Evolutionary conservation across 2,797 vertebrate species (phyloP), one percentile per base, ranked within the genome.

Genomic region (Leptatherina wallacei): DNA sequence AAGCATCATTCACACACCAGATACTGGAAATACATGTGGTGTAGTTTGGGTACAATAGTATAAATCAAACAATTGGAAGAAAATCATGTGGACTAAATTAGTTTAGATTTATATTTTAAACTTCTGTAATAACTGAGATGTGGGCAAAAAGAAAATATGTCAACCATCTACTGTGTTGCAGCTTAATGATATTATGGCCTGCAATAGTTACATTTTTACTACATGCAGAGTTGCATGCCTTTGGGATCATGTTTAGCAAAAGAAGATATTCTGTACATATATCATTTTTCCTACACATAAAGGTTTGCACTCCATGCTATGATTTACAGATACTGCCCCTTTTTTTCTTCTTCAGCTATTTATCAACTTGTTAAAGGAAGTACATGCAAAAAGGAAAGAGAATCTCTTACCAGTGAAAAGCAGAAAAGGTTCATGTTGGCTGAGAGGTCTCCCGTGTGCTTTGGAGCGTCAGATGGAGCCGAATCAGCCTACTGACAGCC

Each of bases 341-440:
- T 16, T 70, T n/a, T 42, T n/a, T 42, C 52, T 27, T 36, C 33
- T n/a, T 40, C 32, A 36, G 2, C 0, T 13, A 20, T 30, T 35
- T 27, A 56, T 51, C 52, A 66, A 27, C 16, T 14, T 8, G 13
- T 12, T 20, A 6, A 9, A 32, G 16, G 29, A 30, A 7, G 3
- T 7, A 61, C 3, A 42, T 12, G 49, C 1, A 79, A 2, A 54
- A 71, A 68, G 27, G 6, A 71, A 77, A 60, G 27, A 30, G 6
- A 36, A 13, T 71, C 8, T 71, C 96, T 96, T 95, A 99, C 97
- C 97, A 98, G 90, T 10, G 98, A 98, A 88, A 99, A 97, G 92
- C 97, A 99, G 94, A 98, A 98, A 69, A 99, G 96, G 88, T 98
- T 99, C 97, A 99, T 98, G 86, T 71, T 91, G 88, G 47, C 56